These are phyloP conservation scores for Volucella zonaria DNA, from an alignment of 2,888 invertebrate genomes.

Conservation along the genomic window DNA sequence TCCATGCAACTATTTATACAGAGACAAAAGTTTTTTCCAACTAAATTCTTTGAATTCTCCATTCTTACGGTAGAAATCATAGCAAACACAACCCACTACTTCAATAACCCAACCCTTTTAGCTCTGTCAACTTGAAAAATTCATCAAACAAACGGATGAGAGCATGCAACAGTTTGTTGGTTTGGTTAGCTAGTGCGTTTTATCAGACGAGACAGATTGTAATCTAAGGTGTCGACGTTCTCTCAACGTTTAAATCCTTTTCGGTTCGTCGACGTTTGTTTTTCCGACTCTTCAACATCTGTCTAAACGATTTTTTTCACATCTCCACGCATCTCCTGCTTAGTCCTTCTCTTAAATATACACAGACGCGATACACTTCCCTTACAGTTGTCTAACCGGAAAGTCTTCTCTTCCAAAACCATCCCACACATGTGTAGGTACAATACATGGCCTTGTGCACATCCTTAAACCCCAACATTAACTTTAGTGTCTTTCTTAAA, in stretches of 20 bases:
- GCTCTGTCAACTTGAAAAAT: not conserved
- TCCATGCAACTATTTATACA: too few relatives aligned
- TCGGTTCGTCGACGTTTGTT: slow-evolving; percentile 74
- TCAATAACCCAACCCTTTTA: slow-evolving; percentile 18
- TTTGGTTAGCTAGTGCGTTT: slow-evolving; percentile 33
- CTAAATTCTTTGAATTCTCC: too few relatives aligned
- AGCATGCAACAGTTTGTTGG: slow-evolving; percentile 63
- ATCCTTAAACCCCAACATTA: slow-evolving; percentile 61
- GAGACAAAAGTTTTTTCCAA: too few relatives aligned
- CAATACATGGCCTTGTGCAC: not conserved
- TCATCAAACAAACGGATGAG: slow-evolving; percentile 42
- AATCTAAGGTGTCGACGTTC: slow-evolving; percentile 75
- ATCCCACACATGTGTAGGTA: not conserved
- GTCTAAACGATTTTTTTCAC: slow-evolving; percentile 63
- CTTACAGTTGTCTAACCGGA: slow-evolving; percentile 24
- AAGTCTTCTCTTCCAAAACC: slow-evolving; percentile 1
- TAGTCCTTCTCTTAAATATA: slow-evolving; percentile 1
- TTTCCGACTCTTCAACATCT: slow-evolving; percentile 65
- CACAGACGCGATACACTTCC: not conserved
- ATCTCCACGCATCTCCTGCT: slow-evolving; percentile 53
- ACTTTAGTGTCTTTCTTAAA: slow-evolving; percentile 64
- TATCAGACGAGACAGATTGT: slow-evolving; percentile 75
- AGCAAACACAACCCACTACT: slow-evolving; percentile 4
- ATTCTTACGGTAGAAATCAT: too few relatives aligned
- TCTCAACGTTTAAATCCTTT: slow-evolving; percentile 71